phyloP scores from a whole-genome alignment of 2,888 invertebrate genomes.

The Gibbula magus region DNA sequence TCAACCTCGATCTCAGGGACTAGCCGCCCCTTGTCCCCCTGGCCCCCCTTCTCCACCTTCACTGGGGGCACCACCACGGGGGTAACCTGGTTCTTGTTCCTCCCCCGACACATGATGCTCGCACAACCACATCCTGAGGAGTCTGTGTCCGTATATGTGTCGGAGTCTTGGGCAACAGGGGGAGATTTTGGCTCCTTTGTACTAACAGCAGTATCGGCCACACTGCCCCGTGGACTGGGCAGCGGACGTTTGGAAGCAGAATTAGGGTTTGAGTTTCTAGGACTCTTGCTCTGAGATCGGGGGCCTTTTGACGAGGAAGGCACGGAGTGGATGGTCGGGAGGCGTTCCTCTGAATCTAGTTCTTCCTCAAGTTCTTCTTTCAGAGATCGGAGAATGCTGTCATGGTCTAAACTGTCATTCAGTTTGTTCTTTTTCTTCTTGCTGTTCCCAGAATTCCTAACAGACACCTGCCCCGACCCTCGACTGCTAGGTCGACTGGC shows the following conservation, averaged over 20 bases:
- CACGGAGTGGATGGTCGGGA: conserved; percentile 19
- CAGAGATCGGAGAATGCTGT: conserved; percentile 57
- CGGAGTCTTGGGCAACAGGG: background rate
- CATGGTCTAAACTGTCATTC: conserved; percentile 55
- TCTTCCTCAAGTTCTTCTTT: conserved; percentile 65
- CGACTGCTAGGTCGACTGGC: conserved; percentile 58
- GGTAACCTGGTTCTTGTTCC: conserved; percentile 23
- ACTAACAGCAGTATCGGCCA: conserved; percentile 27
- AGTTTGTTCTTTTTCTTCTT: conserved; percentile 61
- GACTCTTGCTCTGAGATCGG: background rate
- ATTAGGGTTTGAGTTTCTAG: background rate
- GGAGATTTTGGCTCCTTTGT: conserved; percentile 1
- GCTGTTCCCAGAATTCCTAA: conserved; percentile 38
- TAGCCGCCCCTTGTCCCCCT: background rate
- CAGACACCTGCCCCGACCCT: conserved; percentile 49
- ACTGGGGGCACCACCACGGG: background rate
- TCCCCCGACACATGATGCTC: conserved; percentile 30
- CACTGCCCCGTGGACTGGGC: conserved; percentile 35
- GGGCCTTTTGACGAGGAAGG: background rate
- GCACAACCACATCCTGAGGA: conserved; percentile 27
- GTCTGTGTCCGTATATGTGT: background rate
- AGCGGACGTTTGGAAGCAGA: conserved; percentile 33
- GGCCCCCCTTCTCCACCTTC: background rate
- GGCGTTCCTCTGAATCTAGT: conserved; percentile 55
- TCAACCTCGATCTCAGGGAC: conserved; percentile 19